phyloP scores from a whole-genome alignment of 2,797 vertebrate genomes.

The Characodon lateralis region DNA sequence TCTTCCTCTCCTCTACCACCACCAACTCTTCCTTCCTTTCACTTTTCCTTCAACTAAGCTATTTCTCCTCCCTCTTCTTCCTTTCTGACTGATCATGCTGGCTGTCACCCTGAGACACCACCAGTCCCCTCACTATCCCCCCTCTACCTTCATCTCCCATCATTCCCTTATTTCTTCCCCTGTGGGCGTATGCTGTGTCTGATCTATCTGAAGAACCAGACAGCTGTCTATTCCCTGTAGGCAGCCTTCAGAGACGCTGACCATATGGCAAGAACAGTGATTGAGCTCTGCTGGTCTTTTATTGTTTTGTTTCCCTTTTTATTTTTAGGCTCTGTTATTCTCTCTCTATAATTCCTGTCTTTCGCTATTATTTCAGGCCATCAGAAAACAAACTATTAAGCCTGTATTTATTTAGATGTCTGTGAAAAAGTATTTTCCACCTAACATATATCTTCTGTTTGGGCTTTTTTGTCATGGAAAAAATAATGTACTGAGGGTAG shows the following conservation, averaged over 20 bases:
- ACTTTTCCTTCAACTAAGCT: conserved; percentile 12
- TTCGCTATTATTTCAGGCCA: conserved; percentile 9
- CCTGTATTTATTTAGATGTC: background rate
- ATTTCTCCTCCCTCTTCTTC: background rate
- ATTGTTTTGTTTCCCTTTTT: conserved; percentile 39
- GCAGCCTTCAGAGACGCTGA: conserved; percentile 57
- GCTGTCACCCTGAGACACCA: conserved; percentile 40
- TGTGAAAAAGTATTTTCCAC: background rate
- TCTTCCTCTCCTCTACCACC: background rate
- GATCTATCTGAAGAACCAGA: conserved; percentile 66
- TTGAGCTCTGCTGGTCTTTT: conserved; percentile 29
- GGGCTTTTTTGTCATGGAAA: background rate
- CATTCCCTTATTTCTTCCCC: conserved; percentile 24
- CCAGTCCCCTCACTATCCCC: conserved; percentile 28
- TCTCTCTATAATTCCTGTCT: conserved; percentile 25
- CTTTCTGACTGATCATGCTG: conserved; percentile 35
- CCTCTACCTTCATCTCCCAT: conserved; percentile 18
- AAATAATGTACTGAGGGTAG: background rate
- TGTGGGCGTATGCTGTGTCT: conserved; percentile 55
- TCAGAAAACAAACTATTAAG: conserved; percentile 11
- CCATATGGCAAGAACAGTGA: conserved; percentile 65
- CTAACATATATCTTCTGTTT: background rate
- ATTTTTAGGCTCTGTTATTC: conserved; percentile 16
- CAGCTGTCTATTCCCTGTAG: conserved; percentile 72
- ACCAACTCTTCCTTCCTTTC: background rate